A percentile compares a stretch with the other conserved stretches of the same genome.
Conservation (phyloP, 2,113 vertebrate genomes). For the Seriola rivoliana region DNA sequence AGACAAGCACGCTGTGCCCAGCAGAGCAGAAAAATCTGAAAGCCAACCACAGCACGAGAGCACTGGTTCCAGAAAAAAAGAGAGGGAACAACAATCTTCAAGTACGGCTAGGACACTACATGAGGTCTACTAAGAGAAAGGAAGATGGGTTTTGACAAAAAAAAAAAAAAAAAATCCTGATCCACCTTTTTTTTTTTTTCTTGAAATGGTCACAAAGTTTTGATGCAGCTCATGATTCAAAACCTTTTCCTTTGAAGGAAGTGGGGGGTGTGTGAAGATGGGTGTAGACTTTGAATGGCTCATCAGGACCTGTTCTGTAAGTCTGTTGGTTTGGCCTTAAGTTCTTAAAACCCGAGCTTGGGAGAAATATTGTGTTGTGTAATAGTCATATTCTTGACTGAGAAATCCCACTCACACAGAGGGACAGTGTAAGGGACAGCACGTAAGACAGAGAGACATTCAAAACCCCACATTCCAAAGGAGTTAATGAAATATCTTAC, state of each 20-base stretch:
- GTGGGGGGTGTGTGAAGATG: not conserved
- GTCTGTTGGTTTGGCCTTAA: slow-evolving; percentile 41
- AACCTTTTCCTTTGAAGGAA: slow-evolving; percentile 25
- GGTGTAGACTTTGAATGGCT: slow-evolving; percentile 31
- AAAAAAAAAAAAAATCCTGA: not conserved
- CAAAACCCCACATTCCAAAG: slow-evolving; percentile 17
- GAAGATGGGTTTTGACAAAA: not conserved
- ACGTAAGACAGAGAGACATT: slow-evolving; percentile 25
- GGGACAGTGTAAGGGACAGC: slow-evolving; percentile 32
- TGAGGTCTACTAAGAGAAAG: not conserved
- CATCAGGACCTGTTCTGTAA: slow-evolving; percentile 26
- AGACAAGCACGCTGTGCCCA: slow-evolving; percentile 55
- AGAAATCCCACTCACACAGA: slow-evolving; percentile 51
- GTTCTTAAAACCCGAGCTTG: slow-evolving; percentile 38
- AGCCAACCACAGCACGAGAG: slow-evolving; percentile 44
- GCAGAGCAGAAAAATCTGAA: slow-evolving; percentile 43
- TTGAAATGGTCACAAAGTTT: slow-evolving; percentile 12
- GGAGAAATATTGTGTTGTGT: slow-evolving; percentile 53
- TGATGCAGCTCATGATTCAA: slow-evolving; percentile 35
- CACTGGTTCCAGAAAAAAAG: slow-evolving; percentile 13
- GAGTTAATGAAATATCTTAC: slow-evolving; percentile 1
- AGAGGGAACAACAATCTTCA: slow-evolving; percentile 3
- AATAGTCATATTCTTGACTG: slow-evolving; percentile 53
- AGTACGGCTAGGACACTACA: slow-evolving; percentile 12
- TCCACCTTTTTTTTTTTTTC: not conserved